Evolutionary conservation across 2,113 vertebrate genomes (phyloP), one percentile per base, ranked within the genome.

Genomic region (Merops nubicus): DNA sequence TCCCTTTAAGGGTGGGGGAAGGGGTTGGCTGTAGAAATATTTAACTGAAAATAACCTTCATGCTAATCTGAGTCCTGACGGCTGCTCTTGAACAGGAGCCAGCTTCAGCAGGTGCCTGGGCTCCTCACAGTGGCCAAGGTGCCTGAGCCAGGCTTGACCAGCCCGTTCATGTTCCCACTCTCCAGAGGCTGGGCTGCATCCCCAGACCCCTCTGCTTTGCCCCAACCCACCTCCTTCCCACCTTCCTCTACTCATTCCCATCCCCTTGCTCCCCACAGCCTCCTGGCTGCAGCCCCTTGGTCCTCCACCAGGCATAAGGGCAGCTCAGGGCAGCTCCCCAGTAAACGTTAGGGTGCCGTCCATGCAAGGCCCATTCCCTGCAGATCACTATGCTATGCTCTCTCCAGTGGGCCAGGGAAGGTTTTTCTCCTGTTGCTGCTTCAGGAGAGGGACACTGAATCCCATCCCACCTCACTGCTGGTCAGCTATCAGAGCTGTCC

Each of bases 11-110:
- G 89, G 87, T 90, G 91, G 95, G 42, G 62, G 25, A 89, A 62
- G 89, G 85, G 91, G 86, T 76, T 81, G 92, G 42, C 26, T 75
- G 63, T 94, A 81, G 50, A 92, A 96, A 48, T 53, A 48, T 60
- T 90, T 93, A 50, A 74, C 96, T 97, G 80, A 90, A 94, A 97
- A 97, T 94, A 96, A 92, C 93, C 91, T 89, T 93, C 90, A 89
- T 51, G 86, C 90, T 92, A 92, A 97, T 97, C 75, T 93, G 84
- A 85, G 80, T 76, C 42, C 89, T 86, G 70, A 89, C 26, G 4
- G 80, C 68, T 3, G 22, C 53, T 78, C 72, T 85, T 97, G 92
- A 85, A 90, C 15, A 1, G 29, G 8, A 88, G 93, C 91, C 93
- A 94, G 64, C 29, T 75, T 75, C 43, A 60, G 31, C 8, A 1